Evolutionary conservation across 35 echinoderm and acorn worm species (phyloP).

Genomic region (Apostichopus parvimensis): DNA sequence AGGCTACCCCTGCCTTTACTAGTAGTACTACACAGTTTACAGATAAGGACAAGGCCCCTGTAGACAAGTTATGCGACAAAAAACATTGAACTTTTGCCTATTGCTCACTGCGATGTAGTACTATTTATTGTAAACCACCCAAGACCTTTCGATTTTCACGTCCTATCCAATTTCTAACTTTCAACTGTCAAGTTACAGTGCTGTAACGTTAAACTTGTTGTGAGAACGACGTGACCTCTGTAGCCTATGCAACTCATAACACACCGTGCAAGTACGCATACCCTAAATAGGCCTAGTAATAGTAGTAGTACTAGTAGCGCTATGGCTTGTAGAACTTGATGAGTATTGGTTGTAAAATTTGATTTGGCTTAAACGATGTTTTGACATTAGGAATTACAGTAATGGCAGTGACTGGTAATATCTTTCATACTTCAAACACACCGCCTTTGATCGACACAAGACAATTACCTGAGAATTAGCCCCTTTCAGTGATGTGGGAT

Average conservation of each 20-base stretch:
- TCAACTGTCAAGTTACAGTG: neutral
- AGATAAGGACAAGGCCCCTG: no score
- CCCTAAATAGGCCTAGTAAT: neutral
- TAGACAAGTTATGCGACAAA: no score
- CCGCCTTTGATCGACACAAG: constrained; percentile 18
- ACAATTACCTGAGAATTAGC: constrained; percentile 58
- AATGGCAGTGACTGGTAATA: neutral
- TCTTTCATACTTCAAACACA: neutral
- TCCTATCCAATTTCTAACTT: no score
- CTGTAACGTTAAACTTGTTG: neutral
- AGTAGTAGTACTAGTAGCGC: constrained; percentile 5
- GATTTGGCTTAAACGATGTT: neutral
- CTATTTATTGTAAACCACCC: no score
- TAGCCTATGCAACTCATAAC: neutral
- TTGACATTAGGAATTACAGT: constrained; percentile 29
- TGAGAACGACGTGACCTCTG: neutral
- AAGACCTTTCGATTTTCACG: no score
- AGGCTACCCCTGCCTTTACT: no score
- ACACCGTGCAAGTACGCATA: neutral
- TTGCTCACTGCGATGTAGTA: no score
- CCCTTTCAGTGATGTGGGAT: constrained; percentile 53
- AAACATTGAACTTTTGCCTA: no score
- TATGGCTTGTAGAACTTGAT: neutral
- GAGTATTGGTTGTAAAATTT: constrained; percentile 7
- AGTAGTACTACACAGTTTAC: no score